phyloP scores from a whole-genome alignment of 2,113 vertebrate species.

The Echinops telfairi region DNA sequence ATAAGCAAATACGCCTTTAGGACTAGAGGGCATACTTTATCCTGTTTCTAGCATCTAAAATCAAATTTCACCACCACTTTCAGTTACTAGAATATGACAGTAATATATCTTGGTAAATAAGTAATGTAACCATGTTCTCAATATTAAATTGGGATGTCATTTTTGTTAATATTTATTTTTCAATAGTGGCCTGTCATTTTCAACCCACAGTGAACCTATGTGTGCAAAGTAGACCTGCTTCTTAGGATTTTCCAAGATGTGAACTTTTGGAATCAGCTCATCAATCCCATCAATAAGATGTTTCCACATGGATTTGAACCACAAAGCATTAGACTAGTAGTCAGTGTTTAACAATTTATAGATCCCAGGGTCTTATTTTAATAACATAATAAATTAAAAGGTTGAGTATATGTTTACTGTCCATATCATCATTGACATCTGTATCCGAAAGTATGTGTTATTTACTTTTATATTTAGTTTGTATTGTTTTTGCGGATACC shows the following conservation, averaged over 20 bases:
- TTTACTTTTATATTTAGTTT: background rate
- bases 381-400: background rate
- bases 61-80: background rate
- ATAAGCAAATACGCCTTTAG: background rate
- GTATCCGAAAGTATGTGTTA: no score
- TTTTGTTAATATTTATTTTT: background rate
- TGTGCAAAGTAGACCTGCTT: background rate
- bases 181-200: background rate
- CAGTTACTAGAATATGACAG: background rate
- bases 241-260: background rate
- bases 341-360: no score
- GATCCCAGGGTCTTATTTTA: no score
- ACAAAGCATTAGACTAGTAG: background rate
- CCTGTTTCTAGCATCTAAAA: background rate
- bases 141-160: background rate
- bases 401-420: background rate
- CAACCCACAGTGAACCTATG: background rate
- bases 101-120: background rate
- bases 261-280: background rate
- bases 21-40: background rate
- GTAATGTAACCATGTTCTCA: background rate
- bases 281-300: background rate
- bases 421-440: no score
- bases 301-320: background rate
- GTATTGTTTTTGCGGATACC: background rate